Evolutionary conservation across 2,797 vertebrate genomes (phyloP), one percentile per base, ranked within the genome.

Genomic region (Myotis findleyi): DNA sequence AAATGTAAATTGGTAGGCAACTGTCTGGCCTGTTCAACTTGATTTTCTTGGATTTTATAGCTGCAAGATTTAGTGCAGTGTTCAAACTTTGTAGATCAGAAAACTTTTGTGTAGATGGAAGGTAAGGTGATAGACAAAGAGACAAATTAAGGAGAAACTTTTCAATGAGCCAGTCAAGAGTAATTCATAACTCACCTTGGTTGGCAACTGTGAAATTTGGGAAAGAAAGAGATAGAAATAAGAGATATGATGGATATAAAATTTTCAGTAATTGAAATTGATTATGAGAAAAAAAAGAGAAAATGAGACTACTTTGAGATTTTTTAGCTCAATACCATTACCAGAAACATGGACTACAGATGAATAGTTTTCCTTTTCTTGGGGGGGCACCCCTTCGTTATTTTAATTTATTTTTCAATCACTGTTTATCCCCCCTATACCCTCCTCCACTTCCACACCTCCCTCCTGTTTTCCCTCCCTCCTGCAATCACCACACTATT

Each of bases 21-120:
- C 62, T 73, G 33, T 66, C 55, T 93, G 16, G 33, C 85, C 17
- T 72, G n/a, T 89, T 87, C 36, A 53, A 85, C 51, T 92, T 80
- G 51, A 36, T 92, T 94, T 95, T 92, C 51, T 64, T 20, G n/a
- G 51, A 79, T 25, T 93, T 41, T 55, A 72, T 27, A 79, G 30
- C 3, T 38, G 5, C 4, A 93, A 75, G 33, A 62, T 57, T 93
- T 94, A 75, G 71, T 33, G 2, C 17, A 11, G 6, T 41, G 2
- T 66, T 83, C 38, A 71, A 79, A 91, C 25, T 83, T 53, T 59
- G 3, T 73, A 88, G 44, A 82, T 53, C 27, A 83, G 25, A 90
- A 92, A 79, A 83, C 69, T 85, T 14, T n/a, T 36, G 30, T 59
- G 62, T 55, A 82, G 59, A 73, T 47, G n/a, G 30, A 81, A 47